These are phyloP conservation scores for Hylaeus volcanicus DNA, from an alignment of 1,140 invertebrate species.

Conservation along the genomic window DNA sequence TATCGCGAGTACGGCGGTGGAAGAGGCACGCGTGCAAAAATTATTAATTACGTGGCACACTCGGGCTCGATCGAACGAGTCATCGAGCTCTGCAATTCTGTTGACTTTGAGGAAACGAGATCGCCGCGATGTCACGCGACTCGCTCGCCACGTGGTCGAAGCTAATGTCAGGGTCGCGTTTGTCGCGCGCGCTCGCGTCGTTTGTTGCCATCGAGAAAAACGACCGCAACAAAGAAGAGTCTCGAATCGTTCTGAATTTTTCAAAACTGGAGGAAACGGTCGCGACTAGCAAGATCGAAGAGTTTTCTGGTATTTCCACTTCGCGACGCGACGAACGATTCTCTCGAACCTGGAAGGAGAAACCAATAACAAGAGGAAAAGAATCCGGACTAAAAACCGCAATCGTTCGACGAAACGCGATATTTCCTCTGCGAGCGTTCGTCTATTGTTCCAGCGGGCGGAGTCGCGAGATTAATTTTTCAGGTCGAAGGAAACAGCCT, in stretches of 20 bases:
- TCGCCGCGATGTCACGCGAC: conserved; percentile 31
- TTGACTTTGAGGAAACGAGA: conserved; percentile 21
- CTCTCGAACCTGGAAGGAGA: too few relatives aligned
- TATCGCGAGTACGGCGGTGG: not conserved
- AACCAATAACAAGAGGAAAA: not conserved
- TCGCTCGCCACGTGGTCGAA: conserved; percentile 14
- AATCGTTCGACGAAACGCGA: too few relatives aligned
- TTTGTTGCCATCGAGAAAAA: too few relatives aligned
- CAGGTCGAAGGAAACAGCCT: not conserved
- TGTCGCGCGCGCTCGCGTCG: too few relatives aligned
- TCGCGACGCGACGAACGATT: too few relatives aligned
- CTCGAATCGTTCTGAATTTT: too few relatives aligned
- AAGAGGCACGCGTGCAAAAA: conserved; percentile 2
- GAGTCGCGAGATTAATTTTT: conserved; percentile 3
- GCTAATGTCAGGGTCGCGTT: conserved; percentile 20
- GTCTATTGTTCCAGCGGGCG: not conserved
- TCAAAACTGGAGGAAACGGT: too few relatives aligned
- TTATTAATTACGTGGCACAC: conserved; percentile 33
- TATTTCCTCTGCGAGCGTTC: too few relatives aligned
- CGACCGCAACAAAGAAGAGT: too few relatives aligned
- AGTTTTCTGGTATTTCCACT: too few relatives aligned
- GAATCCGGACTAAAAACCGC: too few relatives aligned
- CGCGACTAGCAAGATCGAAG: too few relatives aligned
- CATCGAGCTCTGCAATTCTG: not conserved
- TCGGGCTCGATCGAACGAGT: not conserved